These are phyloP conservation scores for Thaumetopoea pityocampa DNA, from an alignment of 1,140 invertebrate species.

Conservation along the genomic window DNA sequence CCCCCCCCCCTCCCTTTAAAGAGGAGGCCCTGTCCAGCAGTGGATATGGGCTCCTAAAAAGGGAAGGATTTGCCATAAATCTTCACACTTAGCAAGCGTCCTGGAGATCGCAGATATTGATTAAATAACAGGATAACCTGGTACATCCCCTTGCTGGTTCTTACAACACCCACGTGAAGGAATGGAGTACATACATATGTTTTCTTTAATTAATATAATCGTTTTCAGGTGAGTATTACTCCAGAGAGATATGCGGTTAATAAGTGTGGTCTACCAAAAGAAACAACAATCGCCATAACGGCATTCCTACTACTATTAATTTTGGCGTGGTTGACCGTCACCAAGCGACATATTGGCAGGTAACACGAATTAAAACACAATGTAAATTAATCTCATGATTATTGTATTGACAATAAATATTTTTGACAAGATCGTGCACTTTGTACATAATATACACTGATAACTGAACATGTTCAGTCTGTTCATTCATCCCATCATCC, in stretches of 20 bases:
- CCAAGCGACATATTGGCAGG: slow-evolving; percentile 33
- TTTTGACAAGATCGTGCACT: slow-evolving; percentile 70
- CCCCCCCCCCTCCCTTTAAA: too few species aligned
- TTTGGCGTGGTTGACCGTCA: slow-evolving; percentile 26
- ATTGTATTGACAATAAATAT: slow-evolving; percentile 72
- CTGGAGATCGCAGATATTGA: too few species aligned
- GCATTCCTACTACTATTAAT: slow-evolving; percentile 33
- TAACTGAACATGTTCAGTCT: slow-evolving; percentile 19
- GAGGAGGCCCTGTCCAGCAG: too few species aligned
- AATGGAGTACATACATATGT: background rate
- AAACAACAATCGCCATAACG: slow-evolving; percentile 42
- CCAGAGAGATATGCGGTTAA: slow-evolving; percentile 37
- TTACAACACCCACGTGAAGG: background rate
- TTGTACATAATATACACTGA: slow-evolving; percentile 55
- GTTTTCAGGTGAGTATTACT: slow-evolving; percentile 49
- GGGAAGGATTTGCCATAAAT: too few species aligned
- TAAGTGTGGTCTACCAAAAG: slow-evolving; percentile 50
- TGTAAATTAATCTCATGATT: slow-evolving; percentile 45
- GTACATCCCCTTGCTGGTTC: too few species aligned
- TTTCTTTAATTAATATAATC: slow-evolving; percentile 1
- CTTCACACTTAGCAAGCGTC: too few species aligned
- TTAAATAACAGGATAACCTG: too few species aligned
- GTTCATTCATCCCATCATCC: slow-evolving; percentile 11
- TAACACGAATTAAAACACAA: slow-evolving; percentile 17
- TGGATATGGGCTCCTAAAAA: too few species aligned